Evolutionary conservation across 2,113 vertebrate genomes (phyloP).

Genomic region (Illadopsis cleaveri): DNA sequence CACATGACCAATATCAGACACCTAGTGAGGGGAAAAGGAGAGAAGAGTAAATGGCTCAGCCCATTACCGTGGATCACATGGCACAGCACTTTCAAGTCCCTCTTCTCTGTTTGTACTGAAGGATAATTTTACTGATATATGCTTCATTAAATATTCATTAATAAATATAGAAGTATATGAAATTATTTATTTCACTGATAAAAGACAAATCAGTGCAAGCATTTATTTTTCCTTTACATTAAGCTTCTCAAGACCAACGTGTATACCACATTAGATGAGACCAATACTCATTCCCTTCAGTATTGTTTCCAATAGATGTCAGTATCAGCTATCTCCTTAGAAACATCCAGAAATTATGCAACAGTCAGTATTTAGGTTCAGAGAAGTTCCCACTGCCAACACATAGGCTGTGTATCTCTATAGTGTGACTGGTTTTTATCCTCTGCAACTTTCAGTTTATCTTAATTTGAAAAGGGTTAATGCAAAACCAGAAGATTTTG

Average conservation of each 20-base stretch:
- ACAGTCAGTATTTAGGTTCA: background rate
- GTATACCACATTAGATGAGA: accelerated
- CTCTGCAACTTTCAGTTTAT: background rate
- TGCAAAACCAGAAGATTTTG: background rate
- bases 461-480: background rate
- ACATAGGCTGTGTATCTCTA: background rate
- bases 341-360: background rate
- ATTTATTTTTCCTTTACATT: background rate
- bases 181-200: background rate
- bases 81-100: background rate
- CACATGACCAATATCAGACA: background rate
- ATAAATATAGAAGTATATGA: background rate
- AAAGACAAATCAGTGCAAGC: background rate
- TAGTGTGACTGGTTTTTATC: background rate
- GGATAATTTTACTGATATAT: background rate
- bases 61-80: background rate
- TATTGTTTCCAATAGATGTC: background rate
- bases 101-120: background rate
- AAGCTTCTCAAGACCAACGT: background rate
- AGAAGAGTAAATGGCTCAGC: background rate
- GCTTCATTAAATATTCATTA: background rate
- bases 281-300: background rate
- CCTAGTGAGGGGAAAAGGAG: background rate
- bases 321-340: background rate
- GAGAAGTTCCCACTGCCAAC: background rate